Base-by-base conservation (phyloP, 1,140 invertebrate species). In the Sipha flava region DNA sequence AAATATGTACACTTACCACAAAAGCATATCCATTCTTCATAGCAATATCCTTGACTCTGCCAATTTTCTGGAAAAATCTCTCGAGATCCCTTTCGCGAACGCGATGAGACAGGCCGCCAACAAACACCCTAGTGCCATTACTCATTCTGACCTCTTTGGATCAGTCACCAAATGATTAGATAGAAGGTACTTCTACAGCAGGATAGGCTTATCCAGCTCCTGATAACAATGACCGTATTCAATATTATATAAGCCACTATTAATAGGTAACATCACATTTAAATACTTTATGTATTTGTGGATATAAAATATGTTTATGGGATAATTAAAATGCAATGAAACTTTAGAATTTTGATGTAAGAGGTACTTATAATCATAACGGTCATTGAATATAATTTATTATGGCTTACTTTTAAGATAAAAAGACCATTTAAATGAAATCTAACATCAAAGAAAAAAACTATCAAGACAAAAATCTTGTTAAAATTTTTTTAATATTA, bases 1-100 rank as follows among this genome's bases (percentile, higher is more conserved):
- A 80, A 57, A 34, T 66, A 66, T 79, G 62, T 68, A 40, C 47
- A 90, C 91, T 90, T 89, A 93, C 92, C 87, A 94, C 92, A 90
- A 94, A 94, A 83, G 92, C 92, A 89, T 92, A 94, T 85, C 92
- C 92, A 87, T 92, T 93, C 87, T 94, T 94, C 85, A 94, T 88
- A 85, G 92, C 88, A 83, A 94, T 88, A 86, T 93, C 92, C 85
- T 89, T 89, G 84, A 94, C 90, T 87, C 89, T 88, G 85, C 93
- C 93, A 89, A 90, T 93, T 83, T 91, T 90, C 85, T 90, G 89
- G 87, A 93, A 94, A 87, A 94, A 93, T 85, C 89, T 89, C 87
- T 94, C 92, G 83, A 94, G 88, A 88, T 94, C 93, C 85, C 90
- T 88, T 87, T 94, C 92, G 84, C 91, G 87, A 83, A 91, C 91